A percentile compares a stretch with the other conserved stretches of the same genome.
These are phyloP conservation scores for Reinhardtius hippoglossoides DNA, from an alignment of 2,113 vertebrate genomes.

Conservation along the genomic window DNA sequence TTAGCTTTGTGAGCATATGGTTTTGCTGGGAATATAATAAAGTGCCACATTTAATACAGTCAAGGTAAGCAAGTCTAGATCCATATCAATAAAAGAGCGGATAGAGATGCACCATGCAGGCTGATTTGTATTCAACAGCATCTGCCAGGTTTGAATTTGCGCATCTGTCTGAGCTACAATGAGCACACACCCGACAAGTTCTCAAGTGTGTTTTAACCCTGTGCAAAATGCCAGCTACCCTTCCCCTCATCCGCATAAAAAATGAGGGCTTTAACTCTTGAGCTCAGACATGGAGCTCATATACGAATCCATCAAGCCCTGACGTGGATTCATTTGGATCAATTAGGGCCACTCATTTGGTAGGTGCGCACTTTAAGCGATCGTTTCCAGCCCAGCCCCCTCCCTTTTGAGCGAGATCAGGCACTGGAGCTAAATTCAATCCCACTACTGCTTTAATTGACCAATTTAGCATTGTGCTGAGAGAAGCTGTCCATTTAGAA, in stretches of 20 bases:
- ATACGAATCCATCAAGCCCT: slow-evolving; percentile 75
- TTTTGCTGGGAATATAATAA: slow-evolving; percentile 46
- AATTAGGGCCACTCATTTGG: slow-evolving; percentile 77
- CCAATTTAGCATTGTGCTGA: slow-evolving; percentile 83
- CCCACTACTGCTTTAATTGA: slow-evolving; percentile 81
- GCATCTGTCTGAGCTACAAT: slow-evolving; percentile 26
- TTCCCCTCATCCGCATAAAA: slow-evolving; percentile 56
- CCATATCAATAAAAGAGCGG: slow-evolving; percentile 27
- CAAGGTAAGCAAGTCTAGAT: slow-evolving; percentile 17
- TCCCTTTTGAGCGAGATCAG: slow-evolving; percentile 73
- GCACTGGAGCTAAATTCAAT: slow-evolving; percentile 82
- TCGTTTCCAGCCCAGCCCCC: slow-evolving; percentile 69
- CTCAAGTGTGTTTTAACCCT: slow-evolving; percentile 63
- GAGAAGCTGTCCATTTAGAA: slow-evolving; percentile 81
- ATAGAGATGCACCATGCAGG: slow-evolving; percentile 18
- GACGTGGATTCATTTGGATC: slow-evolving; percentile 79
- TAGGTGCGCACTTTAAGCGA: slow-evolving; percentile 72
- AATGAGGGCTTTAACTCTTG: slow-evolving; percentile 63
- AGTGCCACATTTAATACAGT: slow-evolving; percentile 42
- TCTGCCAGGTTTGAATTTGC: slow-evolving; percentile 30
- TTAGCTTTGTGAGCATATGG: slow-evolving; percentile 38
- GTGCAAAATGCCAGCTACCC: slow-evolving; percentile 40
- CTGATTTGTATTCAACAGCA: slow-evolving; percentile 52
- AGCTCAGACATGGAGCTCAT: slow-evolving; percentile 56
- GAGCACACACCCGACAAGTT: slow-evolving; percentile 33